phyloP scores from a whole-genome alignment of 2,113 vertebrate species.

The Thermophis baileyi region DNA sequence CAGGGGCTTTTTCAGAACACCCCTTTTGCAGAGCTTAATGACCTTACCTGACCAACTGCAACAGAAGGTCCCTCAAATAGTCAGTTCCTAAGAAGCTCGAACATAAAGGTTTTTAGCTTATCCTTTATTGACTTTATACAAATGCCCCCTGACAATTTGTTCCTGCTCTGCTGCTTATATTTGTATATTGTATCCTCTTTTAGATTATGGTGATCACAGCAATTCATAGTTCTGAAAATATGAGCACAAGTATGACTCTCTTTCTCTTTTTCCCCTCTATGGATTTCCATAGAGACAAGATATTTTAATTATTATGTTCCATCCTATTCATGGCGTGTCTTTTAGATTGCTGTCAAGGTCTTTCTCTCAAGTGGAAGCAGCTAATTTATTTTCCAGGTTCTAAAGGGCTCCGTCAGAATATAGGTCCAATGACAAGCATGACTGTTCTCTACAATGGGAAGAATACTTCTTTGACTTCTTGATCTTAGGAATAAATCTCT shows the following conservation, averaged over 20 bases:
- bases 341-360: background rate
- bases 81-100: background rate
- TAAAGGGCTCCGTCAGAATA: background rate
- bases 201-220: background rate
- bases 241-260: background rate
- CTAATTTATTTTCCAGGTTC: background rate
- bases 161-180: background rate
- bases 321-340: background rate
- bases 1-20: background rate
- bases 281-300: slow-evolving; percentile 5
- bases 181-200: background rate
- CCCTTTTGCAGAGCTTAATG: background rate
- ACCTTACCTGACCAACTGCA: background rate
- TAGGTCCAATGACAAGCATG: background rate
- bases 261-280: background rate
- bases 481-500: background rate
- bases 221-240: background rate
- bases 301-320: background rate
- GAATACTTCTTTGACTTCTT: background rate
- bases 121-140: background rate
- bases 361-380: background rate
- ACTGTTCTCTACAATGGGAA: background rate
- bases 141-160: background rate
- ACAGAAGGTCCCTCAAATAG: background rate
- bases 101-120: background rate